Base-by-base conservation (phyloP, 2,113 vertebrate species). In the Notothenia rossii region DNA sequence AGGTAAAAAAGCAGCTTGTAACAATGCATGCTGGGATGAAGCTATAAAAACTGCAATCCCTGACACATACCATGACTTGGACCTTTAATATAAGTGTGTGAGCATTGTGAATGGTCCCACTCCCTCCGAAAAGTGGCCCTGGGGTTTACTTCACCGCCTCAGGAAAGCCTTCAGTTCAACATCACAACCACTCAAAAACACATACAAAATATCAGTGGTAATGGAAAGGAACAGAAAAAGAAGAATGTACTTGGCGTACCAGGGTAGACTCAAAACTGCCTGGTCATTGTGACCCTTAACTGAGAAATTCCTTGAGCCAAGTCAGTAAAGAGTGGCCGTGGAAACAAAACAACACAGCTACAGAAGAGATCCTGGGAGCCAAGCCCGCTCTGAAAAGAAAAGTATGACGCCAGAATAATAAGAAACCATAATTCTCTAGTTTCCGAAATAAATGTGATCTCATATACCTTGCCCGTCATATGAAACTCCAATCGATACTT, bases 261-360 rank as follows among this genome's bases (percentile, higher is more conserved):
- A 60, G 18, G 33, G 36, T 51, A 13, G 12, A 54, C 53, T 54
- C 63, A 36, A 70, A 17, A 66, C 55, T 58, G 10, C 17, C 10
- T 60, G 72, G 50, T 2, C 20, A 36, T 12, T 72, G 36, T 67
- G 58, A 69, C 59, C 64, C 29, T 25, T 66, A 80, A 53, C 69
- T 67, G 46, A 70, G 58, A 79, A 72, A 77, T 72, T 75, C 43
- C 54, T 83, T 71, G n/a, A 78, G 49, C 51, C 53, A 50, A 61
- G 33, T 62, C 73, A 43, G 53, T 45, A n/a, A 33, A 53, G 61
- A 43, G 55, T 51, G 51, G 50, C 48, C 67, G 67, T 67, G 45
- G 64, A 79, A 75, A 81, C 12, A 55, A 54, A 49, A 49, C 72
- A 84, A 61, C 71, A 53, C 29, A 18, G 15, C 54, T 2, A 43